Percentiles rank a stretch among this genome's conserved stretches.
Conservation (phyloP, 2,888 invertebrate genomes). For the Hirtodrosophila trivittata region DNA sequence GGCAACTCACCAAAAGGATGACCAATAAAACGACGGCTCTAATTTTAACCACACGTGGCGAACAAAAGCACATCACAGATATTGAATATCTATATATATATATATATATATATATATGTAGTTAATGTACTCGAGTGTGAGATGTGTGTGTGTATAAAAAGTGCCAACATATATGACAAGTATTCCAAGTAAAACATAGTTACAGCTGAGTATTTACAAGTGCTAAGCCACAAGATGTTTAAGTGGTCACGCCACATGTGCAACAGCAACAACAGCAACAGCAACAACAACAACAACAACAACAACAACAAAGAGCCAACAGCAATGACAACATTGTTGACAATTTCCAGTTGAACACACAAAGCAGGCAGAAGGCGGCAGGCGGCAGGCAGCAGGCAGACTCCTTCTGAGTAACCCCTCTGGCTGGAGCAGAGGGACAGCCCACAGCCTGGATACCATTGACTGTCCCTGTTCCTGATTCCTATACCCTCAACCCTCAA, state of each 20-base stretch:
- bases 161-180: conserved; percentile 53
- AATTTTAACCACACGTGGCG: conserved; percentile 5
- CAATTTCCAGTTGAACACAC: conserved; percentile 76
- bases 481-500: background rate
- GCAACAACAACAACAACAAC: conserved; percentile 4
- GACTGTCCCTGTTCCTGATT: conserved; percentile 14
- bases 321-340: conserved; percentile 72
- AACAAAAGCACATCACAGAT: conserved; percentile 26
- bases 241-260: conserved; percentile 48
- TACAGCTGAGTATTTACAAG: conserved; percentile 49
- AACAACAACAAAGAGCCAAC: conserved; percentile 39
- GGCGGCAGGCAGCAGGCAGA: conserved; percentile 4
- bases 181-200: conserved; percentile 47
- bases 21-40: background rate
- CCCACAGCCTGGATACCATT: conserved; percentile 10
- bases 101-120: background rate
- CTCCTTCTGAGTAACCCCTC: conserved; percentile 8
- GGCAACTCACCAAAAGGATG: conserved; percentile 23
- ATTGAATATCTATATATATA: background rate
- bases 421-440: background rate
- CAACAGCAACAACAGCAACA: conserved; percentile 27
- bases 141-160: conserved; percentile 21
- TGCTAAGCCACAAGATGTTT: conserved; percentile 51
- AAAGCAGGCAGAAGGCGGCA: conserved; percentile 38
- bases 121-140: conserved; percentile 3